Conservation (phyloP, 2,888 invertebrate genomes). For the Lomographa bimaculata region DNA sequence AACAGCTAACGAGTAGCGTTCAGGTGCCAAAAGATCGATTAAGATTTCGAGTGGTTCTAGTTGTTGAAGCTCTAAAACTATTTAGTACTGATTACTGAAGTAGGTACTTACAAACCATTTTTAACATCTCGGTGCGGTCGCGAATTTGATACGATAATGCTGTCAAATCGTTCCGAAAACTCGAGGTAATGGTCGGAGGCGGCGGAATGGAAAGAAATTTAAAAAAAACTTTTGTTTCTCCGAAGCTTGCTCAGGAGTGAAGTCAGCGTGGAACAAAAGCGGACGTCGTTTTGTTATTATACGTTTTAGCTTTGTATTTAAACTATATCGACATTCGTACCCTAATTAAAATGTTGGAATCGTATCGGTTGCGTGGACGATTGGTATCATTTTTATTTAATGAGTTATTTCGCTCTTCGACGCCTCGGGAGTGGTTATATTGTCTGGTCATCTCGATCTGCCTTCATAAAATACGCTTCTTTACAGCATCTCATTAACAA, state of each 20-base stretch:
- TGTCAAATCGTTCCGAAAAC: slow-evolving; percentile 47
- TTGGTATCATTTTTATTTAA: slow-evolving; percentile 77
- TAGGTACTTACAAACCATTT: too few relatives aligned
- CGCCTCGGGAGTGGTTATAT: slow-evolving; percentile 41
- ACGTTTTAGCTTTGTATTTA: slow-evolving; percentile 21
- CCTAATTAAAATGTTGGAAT: slow-evolving; percentile 79
- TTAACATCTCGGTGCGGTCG: slow-evolving; percentile 28
- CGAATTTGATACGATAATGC: slow-evolving; percentile 37
- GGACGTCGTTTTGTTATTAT: slow-evolving; percentile 15
- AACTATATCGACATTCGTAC: slow-evolving; percentile 52
- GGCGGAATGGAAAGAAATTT: slow-evolving; percentile 52
- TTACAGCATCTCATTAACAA: slow-evolving; percentile 31
- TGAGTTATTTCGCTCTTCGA: slow-evolving; percentile 61
- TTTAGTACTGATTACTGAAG: not conserved
- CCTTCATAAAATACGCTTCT: slow-evolving; percentile 31
- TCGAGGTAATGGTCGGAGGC: slow-evolving; percentile 48
- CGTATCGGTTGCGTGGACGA: slow-evolving; percentile 64
- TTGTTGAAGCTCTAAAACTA: slow-evolving; percentile 4
- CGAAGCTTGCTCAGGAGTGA: slow-evolving; percentile 40
- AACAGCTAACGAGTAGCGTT: slow-evolving; percentile 7
- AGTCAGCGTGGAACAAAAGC: slow-evolving; percentile 29
- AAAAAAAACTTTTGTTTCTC: slow-evolving; percentile 50
- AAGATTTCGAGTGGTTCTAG: slow-evolving; percentile 52
- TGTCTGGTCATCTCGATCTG: slow-evolving; percentile 31
- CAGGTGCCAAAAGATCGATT: slow-evolving; percentile 21